These are phyloP conservation scores for Passerculus sandwichensis DNA, from an alignment of 2,797 vertebrate species.

Conservation along the genomic window DNA sequence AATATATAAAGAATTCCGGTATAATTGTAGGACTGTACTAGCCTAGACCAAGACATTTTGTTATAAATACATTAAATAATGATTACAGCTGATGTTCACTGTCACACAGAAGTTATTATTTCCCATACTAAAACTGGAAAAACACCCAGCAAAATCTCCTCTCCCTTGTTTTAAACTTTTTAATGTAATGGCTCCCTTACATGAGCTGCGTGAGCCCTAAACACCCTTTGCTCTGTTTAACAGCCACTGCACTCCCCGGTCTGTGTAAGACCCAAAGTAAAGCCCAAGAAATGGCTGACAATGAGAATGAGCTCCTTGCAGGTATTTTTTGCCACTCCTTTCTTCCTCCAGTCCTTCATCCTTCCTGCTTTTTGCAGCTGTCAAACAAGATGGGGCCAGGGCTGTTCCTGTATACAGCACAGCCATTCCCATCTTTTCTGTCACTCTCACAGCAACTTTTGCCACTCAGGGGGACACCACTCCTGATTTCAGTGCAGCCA, in stretches of 20 bases:
- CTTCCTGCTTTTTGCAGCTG: background rate
- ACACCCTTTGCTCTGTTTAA: background rate
- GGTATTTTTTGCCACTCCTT: background rate
- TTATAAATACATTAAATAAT: background rate
- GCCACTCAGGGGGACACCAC: background rate
- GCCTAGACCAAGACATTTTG: background rate
- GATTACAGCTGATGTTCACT: background rate
- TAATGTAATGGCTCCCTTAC: background rate
- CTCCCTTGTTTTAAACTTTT: background rate
- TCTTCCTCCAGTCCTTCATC: background rate
- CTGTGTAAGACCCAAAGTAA: background rate
- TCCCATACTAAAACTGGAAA: background rate
- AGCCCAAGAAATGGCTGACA: background rate
- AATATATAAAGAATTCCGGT: background rate
- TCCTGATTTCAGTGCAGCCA: background rate
- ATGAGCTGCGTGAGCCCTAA: background rate
- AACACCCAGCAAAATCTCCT: background rate
- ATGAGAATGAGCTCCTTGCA: accelerated
- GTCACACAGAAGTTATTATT: background rate
- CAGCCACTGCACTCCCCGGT: background rate
- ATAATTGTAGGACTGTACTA: background rate
- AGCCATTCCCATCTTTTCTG: background rate
- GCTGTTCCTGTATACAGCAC: background rate
- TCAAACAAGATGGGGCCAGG: background rate
- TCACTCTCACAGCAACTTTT: background rate